A percentile compares a stretch with the other conserved stretches of the same genome.
Evolutionary conservation across 2,113 vertebrate species (phyloP).

Genomic region (Sander lucioperca): DNA sequence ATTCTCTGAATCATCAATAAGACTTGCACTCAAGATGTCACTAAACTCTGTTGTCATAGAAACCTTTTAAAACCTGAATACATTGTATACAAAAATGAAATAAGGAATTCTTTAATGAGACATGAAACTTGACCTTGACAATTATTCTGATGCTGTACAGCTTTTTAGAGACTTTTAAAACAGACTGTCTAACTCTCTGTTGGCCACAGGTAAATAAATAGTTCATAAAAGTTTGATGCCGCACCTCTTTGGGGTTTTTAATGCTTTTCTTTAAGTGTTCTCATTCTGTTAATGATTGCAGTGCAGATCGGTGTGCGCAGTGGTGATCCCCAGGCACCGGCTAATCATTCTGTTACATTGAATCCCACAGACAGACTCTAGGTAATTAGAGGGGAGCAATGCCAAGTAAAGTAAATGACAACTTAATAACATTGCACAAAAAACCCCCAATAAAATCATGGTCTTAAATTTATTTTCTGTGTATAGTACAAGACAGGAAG

Average conservation of each 20-base stretch:
- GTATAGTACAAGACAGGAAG: neutral
- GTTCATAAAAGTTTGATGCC: constrained; percentile 26
- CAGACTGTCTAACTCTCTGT: neutral
- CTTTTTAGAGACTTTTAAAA: neutral
- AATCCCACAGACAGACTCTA: constrained; percentile 33
- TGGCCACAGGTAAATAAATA: constrained; percentile 50
- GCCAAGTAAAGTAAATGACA: constrained; percentile 11
- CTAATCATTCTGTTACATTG: constrained; percentile 49
- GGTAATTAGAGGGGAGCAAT: constrained; percentile 16
- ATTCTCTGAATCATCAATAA: constrained; percentile 14
- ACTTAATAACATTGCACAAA: neutral
- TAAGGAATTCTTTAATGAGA: neutral
- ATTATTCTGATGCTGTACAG: neutral
- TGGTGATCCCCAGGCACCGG: constrained; percentile 22
- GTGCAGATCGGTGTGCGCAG: constrained; percentile 25
- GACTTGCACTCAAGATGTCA: neutral
- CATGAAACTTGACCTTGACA: constrained; percentile 25
- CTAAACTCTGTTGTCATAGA: constrained; percentile 27
- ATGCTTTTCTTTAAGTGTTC: constrained; percentile 51
- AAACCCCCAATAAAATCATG: neutral
- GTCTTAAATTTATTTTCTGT: neutral
- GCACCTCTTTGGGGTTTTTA: constrained; percentile 35
- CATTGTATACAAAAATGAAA: neutral
- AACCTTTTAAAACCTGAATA: neutral
- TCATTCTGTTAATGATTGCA: constrained; percentile 40